Conservation (phyloP, 2,888 invertebrate species). For the Lasioglossum calceatum region DNA sequence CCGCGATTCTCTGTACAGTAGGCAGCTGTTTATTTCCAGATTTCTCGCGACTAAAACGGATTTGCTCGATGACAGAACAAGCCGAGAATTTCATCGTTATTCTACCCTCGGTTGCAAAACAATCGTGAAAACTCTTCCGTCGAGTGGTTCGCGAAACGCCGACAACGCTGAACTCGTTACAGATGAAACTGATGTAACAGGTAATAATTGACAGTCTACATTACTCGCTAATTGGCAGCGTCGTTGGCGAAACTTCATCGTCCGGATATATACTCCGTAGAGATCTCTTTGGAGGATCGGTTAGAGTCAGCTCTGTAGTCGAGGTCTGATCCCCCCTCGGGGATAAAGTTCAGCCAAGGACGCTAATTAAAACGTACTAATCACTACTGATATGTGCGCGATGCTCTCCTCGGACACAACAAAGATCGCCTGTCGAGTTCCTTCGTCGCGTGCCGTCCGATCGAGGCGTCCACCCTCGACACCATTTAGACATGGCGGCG, state of each 20-base stretch:
- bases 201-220: slow-evolving; percentile 73
- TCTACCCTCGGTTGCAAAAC: neutral
- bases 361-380: slow-evolving; percentile 66
- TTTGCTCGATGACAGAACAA: slow-evolving; percentile 1
- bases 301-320: neutral
- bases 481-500: neutral
- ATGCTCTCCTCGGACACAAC: slow-evolving; percentile 44
- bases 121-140: neutral
- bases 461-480: neutral
- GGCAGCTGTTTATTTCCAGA: neutral
- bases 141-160: slow-evolving; percentile 27
- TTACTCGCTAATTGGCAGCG: slow-evolving; percentile 66
- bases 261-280: neutral
- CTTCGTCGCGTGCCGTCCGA: slow-evolving; percentile 32
- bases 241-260: slow-evolving; percentile 39
- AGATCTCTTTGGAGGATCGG: neutral
- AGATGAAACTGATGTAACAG: slow-evolving; percentile 61
- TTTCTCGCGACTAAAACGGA: slow-evolving; percentile 3
- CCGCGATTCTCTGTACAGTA: neutral
- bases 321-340: neutral
- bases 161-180: slow-evolving; percentile 44
- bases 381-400: slow-evolving; percentile 74
- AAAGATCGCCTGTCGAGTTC: slow-evolving; percentile 29
- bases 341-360: slow-evolving; percentile 40
- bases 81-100: neutral